Evolutionary conservation across 2,113 vertebrate species (phyloP).

Genomic region (Hyperoodon ampullatus): DNA sequence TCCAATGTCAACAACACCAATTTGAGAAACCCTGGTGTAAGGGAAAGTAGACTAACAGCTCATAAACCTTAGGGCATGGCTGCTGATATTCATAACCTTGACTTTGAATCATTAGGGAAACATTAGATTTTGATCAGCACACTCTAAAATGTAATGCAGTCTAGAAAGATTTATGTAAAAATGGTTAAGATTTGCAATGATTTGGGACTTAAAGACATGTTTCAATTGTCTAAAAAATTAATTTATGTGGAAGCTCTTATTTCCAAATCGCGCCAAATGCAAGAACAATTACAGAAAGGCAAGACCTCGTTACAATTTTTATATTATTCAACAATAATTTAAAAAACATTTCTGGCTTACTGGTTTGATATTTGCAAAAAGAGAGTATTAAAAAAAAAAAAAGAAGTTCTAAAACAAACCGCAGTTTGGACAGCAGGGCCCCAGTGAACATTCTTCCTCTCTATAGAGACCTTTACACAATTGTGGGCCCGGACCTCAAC

Average conservation of each 20-base stretch:
- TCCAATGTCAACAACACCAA: neutral
- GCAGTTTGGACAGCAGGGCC: constrained; percentile 54
- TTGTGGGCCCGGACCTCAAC: neutral
- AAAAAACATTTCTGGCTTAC: constrained; percentile 66
- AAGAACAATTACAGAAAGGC: constrained; percentile 41
- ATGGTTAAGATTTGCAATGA: constrained; percentile 22
- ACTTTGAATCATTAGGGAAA: neutral
- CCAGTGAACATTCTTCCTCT: constrained; percentile 6
- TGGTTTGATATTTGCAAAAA: constrained; percentile 67
- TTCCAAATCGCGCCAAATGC: constrained; percentile 46
- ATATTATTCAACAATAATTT: constrained; percentile 49
- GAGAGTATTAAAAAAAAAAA: constrained; percentile 9
- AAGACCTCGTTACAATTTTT: constrained; percentile 66
- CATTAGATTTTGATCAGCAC: neutral
- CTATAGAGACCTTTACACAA: constrained; percentile 49
- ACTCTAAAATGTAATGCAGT: constrained; percentile 7
- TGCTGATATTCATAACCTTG: neutral
- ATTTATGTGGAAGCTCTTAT: constrained; percentile 12
- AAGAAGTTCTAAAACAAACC: constrained; percentile 61
- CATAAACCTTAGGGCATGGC: neutral
- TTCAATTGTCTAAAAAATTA: constrained; percentile 26
- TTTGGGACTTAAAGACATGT: neutral
- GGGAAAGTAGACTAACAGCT: neutral
- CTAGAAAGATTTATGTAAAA: constrained; percentile 18
- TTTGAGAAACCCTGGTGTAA: neutral